phyloP scores from a whole-genome alignment of 92 coral and sea anemone genomes.

The Siderastrea siderea region DNA sequence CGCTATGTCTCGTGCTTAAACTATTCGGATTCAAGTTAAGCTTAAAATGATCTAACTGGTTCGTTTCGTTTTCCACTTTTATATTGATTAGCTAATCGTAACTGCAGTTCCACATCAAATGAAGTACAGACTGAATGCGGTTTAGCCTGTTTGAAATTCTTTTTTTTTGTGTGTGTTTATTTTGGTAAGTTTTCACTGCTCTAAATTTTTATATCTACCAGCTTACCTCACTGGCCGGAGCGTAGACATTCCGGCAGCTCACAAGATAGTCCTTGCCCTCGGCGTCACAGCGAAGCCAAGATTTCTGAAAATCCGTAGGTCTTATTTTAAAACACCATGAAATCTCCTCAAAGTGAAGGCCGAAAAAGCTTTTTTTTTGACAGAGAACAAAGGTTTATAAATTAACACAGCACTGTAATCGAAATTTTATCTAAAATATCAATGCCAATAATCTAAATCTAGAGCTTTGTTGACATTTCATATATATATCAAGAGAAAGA shows the following conservation, averaged over 20 bases:
- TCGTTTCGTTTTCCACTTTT: no score
- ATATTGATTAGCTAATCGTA: no score
- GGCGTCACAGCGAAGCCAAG: background rate
- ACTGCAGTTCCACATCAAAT: no score
- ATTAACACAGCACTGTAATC: conserved; percentile 3
- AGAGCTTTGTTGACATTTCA: background rate
- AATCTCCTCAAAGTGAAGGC: background rate
- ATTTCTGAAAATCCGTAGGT: no score
- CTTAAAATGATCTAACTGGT: no score
- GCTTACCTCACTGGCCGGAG: background rate
- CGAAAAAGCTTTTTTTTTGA: no score
- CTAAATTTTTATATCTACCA: background rate
- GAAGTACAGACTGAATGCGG: no score
- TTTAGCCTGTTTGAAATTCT: background rate
- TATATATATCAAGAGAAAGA: background rate
- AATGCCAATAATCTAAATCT: background rate
- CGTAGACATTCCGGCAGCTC: background rate
- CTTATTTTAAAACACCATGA: no score
- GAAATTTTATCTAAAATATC: background rate
- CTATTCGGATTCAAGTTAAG: no score
- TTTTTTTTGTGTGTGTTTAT: background rate
- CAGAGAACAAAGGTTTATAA: no score
- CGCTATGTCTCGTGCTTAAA: no score
- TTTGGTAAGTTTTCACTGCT: background rate
- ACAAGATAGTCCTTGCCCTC: no score